phyloP scores from a whole-genome alignment of 2,113 vertebrate species.

The Orthonyx spaldingii region DNA sequence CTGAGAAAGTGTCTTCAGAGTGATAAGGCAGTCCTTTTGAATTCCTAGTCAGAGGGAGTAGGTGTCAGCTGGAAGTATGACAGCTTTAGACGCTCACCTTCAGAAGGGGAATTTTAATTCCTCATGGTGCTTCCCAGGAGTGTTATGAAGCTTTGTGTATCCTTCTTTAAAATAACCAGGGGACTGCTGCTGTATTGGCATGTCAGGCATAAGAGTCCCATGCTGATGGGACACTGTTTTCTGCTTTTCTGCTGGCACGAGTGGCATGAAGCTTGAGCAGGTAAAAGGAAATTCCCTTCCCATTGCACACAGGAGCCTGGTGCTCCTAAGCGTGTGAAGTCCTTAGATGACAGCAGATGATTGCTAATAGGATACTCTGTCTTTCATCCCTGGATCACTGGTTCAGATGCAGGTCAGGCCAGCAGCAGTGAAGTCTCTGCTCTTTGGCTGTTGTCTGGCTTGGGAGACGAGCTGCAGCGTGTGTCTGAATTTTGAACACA shows the following conservation, averaged over 20 bases:
- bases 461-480: background rate
- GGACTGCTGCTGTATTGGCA: rapidly evolving
- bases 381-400: background rate
- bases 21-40: background rate
- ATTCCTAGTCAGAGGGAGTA: background rate
- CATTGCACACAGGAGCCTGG: background rate
- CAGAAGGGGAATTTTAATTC: background rate
- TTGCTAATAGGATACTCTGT: background rate
- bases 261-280: background rate
- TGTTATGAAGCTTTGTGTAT: background rate
- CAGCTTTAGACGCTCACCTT: background rate
- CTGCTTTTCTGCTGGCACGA: background rate
- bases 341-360: background rate
- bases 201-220: background rate
- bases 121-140: background rate
- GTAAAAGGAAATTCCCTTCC: background rate
- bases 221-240: background rate
- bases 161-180: background rate
- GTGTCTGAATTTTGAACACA: background rate
- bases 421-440: background rate
- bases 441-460: background rate
- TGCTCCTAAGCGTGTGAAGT: background rate
- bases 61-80: background rate
- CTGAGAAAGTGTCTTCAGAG: background rate
- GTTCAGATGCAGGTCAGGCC: background rate